A percentile compares a stretch with the other conserved stretches of the same genome.
These are phyloP conservation scores for Aphelocoma californica DNA, from an alignment of 2,797 vertebrate species.

Conservation along the genomic window DNA sequence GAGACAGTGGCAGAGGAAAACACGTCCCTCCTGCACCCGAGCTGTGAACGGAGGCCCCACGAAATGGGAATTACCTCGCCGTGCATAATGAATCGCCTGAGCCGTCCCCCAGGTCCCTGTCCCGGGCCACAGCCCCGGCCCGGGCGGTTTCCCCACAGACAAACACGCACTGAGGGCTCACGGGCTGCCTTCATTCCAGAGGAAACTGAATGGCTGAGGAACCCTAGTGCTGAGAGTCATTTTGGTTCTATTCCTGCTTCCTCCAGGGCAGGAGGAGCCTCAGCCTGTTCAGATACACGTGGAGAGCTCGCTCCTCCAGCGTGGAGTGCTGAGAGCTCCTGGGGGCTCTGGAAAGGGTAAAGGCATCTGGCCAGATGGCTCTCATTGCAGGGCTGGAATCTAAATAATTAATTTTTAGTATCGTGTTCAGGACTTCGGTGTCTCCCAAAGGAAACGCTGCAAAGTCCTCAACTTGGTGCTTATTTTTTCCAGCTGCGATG, in stretches of 20 bases:
- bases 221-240: rapidly evolving
- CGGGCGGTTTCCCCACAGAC: rapidly evolving
- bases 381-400: not conserved
- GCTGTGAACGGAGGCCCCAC: rapidly evolving
- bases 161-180: rapidly evolving
- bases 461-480: not conserved
- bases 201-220: rapidly evolving
- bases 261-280: not conserved
- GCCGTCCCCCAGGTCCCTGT: not conserved
- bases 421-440: not conserved
- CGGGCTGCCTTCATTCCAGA: not conserved
- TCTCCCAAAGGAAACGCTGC: not conserved
- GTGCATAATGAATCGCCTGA: not conserved
- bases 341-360: not conserved
- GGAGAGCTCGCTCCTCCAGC: not conserved
- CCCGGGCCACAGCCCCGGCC: too few species aligned
- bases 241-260: not conserved
- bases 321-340: not conserved
- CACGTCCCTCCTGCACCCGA: rapidly evolving
- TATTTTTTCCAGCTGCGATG: not conserved
- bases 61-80: not conserved
- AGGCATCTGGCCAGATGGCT: slow-evolving; percentile 12
- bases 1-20: not conserved
- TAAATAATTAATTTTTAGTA: not conserved
- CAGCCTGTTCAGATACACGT: rapidly evolving